A percentile compares a stretch with the other conserved stretches of the same genome.
Conservation (phyloP, 1,140 invertebrate species). For the Myzus persicae region DNA sequence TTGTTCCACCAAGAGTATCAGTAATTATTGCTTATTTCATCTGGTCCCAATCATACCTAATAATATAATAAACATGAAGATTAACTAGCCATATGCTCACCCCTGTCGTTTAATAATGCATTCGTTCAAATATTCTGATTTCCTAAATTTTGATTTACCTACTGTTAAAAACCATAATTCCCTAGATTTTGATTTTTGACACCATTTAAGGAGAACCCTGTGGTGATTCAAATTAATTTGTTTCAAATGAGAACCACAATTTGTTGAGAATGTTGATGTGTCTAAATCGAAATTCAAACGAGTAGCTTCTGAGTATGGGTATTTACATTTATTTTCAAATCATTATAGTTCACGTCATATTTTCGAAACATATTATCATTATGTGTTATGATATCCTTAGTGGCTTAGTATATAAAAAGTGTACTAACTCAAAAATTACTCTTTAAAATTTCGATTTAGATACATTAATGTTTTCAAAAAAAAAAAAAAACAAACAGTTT, state of each 20-base stretch:
- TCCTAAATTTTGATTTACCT: not conserved
- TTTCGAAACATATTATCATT: no score
- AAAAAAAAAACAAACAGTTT: not conserved
- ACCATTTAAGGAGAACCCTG: not conserved
- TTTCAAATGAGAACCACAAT: not conserved
- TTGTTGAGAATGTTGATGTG: not conserved
- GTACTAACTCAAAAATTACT: no score
- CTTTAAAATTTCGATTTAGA: no score
- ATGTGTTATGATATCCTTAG: no score
- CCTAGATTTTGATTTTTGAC: not conserved
- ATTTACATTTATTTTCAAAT: no score
- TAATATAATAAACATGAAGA: not conserved
- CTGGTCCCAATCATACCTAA: not conserved
- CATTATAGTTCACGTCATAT: no score
- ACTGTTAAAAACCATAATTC: not conserved
- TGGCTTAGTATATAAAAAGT: no score
- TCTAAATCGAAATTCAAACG: not conserved
- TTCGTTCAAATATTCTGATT: not conserved
- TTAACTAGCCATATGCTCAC: not conserved
- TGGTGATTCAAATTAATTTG: not conserved
- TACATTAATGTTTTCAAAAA: not conserved
- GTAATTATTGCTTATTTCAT: not conserved
- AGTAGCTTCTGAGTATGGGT: no score
- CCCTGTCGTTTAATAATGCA: not conserved
- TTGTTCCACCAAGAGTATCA: not conserved